These are phyloP conservation scores for Blennius ocellaris DNA, from an alignment of 2,113 vertebrate species.

Conservation along the genomic window DNA sequence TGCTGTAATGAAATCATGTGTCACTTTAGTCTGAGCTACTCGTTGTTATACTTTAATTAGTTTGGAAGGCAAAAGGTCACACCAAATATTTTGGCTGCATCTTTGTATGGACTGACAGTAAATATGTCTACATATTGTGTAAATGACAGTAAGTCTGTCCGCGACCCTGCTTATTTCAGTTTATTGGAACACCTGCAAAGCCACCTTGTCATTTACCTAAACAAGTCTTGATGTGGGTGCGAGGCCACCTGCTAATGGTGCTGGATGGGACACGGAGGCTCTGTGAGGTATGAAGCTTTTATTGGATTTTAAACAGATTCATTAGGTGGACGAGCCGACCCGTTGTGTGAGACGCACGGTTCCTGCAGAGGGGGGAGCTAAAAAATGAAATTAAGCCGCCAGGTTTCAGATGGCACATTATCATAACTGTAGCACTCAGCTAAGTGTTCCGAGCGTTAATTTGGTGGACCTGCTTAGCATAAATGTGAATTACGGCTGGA, in stretches of 20 bases:
- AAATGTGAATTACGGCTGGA: slow-evolving; percentile 46
- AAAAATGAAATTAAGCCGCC: slow-evolving; percentile 60
- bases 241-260: slow-evolving; percentile 12
- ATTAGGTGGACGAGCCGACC: slow-evolving; percentile 37
- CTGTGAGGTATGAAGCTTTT: slow-evolving; percentile 26
- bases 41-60: slow-evolving; percentile 22
- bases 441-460: slow-evolving; percentile 56
- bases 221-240: slow-evolving; percentile 15
- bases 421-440: slow-evolving; percentile 51
- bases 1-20: too few species aligned
- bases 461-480: slow-evolving; percentile 39
- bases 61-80: slow-evolving; percentile 14
- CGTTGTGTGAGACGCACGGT: not conserved
- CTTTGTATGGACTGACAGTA: not conserved
- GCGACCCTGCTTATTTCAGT: not conserved
- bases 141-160: not conserved
- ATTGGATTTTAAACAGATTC: slow-evolving; percentile 58
- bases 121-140: not conserved
- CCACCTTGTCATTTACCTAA: slow-evolving; percentile 26
- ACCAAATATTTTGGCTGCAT: slow-evolving; percentile 10
- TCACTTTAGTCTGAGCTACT: not conserved
- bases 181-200: not conserved
- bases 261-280: slow-evolving; percentile 1
- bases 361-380: slow-evolving; percentile 22
- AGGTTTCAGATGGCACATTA: slow-evolving; percentile 59